Conservation (phyloP, 2,113 vertebrate species). For the Amblyopsis rosae region DNA sequence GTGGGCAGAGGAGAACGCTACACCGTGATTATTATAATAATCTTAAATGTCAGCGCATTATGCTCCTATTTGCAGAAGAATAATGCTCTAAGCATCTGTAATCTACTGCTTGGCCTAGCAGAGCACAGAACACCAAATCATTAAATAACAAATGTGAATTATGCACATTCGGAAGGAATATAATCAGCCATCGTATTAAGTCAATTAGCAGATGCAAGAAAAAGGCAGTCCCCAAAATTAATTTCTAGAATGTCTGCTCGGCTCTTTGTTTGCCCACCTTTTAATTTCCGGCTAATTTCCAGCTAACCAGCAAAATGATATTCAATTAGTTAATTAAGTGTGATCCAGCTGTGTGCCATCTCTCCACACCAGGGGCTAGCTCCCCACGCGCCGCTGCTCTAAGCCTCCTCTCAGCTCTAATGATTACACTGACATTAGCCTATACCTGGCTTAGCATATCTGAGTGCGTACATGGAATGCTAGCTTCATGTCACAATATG, state of each 20-base stretch:
- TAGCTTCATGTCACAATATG: background rate
- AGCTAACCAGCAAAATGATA: slow-evolving; percentile 78
- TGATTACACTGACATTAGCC: slow-evolving; percentile 74
- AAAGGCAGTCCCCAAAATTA: slow-evolving; percentile 58
- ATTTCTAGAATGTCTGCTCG: slow-evolving; percentile 59
- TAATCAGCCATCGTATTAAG: slow-evolving; percentile 47
- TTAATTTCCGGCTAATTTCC: slow-evolving; percentile 76
- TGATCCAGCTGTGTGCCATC: slow-evolving; percentile 80
- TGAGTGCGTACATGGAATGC: too few relatives aligned
- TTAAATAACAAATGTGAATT: slow-evolving; percentile 27
- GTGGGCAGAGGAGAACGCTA: background rate
- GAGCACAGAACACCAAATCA: slow-evolving; percentile 7
- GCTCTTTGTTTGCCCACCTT: slow-evolving; percentile 71
- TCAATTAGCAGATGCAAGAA: slow-evolving; percentile 45
- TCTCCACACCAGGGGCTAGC: slow-evolving; percentile 72
- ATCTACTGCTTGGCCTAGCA: background rate
- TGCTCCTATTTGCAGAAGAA: background rate
- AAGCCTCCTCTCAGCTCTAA: slow-evolving; percentile 71
- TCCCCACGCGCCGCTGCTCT: slow-evolving; percentile 67
- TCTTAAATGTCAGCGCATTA: background rate
- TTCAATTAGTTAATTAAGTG: slow-evolving; percentile 82
- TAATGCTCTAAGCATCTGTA: background rate
- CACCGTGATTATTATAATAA: slow-evolving; percentile 8
- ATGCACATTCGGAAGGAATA: slow-evolving; percentile 30
- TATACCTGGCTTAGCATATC: slow-evolving; percentile 46